A percentile compares a stretch with the other conserved stretches of the same genome.
Conservation (phyloP, 2,888 invertebrate species). For the Phaonia tiefii region DNA sequence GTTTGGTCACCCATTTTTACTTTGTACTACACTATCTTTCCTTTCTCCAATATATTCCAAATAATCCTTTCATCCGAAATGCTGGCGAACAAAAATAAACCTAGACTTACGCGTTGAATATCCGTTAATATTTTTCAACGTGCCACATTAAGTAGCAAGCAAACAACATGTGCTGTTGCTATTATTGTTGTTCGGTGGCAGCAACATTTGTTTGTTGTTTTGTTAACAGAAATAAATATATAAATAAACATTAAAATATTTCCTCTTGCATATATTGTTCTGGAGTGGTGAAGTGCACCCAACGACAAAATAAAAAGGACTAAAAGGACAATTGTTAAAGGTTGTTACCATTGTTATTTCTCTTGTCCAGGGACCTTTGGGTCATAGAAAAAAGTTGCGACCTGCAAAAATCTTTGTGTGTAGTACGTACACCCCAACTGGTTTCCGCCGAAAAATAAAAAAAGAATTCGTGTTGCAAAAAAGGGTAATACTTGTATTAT, state of each 20-base stretch:
- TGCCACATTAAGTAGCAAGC: slow-evolving; percentile 59
- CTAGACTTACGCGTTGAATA: slow-evolving; percentile 64
- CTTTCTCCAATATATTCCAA: slow-evolving; percentile 44
- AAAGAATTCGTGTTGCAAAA: slow-evolving; percentile 17
- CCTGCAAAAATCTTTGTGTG: slow-evolving; percentile 15
- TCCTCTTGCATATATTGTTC: slow-evolving; percentile 64
- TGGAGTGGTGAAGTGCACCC: slow-evolving; percentile 37
- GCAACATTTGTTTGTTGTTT: slow-evolving; percentile 37
- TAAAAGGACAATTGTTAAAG: slow-evolving; percentile 55
- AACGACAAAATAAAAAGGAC: slow-evolving; percentile 41
- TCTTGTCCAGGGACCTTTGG: not conserved
- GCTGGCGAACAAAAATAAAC: slow-evolving; percentile 34
- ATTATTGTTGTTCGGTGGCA: slow-evolving; percentile 31
- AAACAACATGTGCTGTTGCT: not conserved
- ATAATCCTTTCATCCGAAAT: slow-evolving; percentile 56
- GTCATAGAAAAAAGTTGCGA: not conserved
- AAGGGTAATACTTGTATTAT: slow-evolving; percentile 42
- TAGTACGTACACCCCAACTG: slow-evolving; percentile 46
- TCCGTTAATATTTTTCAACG: slow-evolving; percentile 65
- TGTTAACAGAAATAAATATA: slow-evolving; percentile 50
- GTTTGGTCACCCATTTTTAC: slow-evolving; percentile 54
- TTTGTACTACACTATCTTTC: slow-evolving; percentile 33
- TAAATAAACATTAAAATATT: slow-evolving; percentile 79
- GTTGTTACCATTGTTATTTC: not conserved
- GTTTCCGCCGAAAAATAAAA: slow-evolving; percentile 58